Percentiles rank a stretch among this genome's conserved stretches.
Evolutionary conservation across 2,113 vertebrate species (phyloP).

Genomic region (Megaleporinus macrocephalus): DNA sequence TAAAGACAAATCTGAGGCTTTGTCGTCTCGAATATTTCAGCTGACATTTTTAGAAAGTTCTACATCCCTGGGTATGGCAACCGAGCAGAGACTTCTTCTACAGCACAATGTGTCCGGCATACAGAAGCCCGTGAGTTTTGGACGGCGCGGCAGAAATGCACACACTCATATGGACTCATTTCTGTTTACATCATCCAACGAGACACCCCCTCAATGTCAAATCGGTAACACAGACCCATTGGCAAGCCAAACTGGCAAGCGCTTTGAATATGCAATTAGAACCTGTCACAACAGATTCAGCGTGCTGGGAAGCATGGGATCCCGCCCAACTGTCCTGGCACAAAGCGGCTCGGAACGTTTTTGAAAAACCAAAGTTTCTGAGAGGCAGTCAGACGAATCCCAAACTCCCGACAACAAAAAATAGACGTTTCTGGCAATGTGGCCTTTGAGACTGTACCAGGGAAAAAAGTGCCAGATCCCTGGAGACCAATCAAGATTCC

Average conservation of each 20-base stretch:
- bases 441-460: neutral
- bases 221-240: slow-evolving; percentile 22
- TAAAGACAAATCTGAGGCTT: neutral
- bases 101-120: too few relatives aligned
- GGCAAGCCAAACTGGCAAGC: slow-evolving; percentile 18
- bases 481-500: neutral
- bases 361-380: neutral
- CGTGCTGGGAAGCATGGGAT: neutral
- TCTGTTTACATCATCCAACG: slow-evolving; percentile 26
- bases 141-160: neutral
- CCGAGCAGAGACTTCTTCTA: neutral
- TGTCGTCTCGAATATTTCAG: neutral
- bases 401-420: neutral
- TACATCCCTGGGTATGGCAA: neutral
- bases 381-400: neutral
- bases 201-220: slow-evolving; percentile 13
- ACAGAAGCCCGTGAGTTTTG: too few relatives aligned
- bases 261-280: slow-evolving; percentile 16
- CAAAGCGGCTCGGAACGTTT: neutral
- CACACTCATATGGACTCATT: neutral
- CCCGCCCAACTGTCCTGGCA: neutral
- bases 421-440: neutral
- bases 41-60: neutral
- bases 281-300: slow-evolving; percentile 14
- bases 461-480: neutral